These are phyloP conservation scores for Zonitis immaculata DNA, from an alignment of 2,888 invertebrate genomes.

Conservation along the genomic window DNA sequence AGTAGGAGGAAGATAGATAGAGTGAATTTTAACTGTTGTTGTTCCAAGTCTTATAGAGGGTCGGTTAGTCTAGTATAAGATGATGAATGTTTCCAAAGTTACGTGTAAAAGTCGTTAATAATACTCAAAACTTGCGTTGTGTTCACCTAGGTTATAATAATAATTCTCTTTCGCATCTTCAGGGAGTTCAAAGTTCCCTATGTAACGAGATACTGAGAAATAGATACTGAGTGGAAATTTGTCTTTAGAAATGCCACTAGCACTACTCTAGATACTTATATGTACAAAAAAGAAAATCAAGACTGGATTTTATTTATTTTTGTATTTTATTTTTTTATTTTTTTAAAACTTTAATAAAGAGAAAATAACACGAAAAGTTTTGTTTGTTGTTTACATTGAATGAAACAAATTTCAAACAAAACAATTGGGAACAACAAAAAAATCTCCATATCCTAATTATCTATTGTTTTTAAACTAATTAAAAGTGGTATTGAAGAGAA, in stretches of 20 bases:
- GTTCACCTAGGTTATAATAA: constrained; percentile 47
- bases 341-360: too few species aligned
- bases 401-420: neutral
- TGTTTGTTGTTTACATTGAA: neutral
- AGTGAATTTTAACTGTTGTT: constrained; percentile 39
- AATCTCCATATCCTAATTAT: neutral
- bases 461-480: constrained; percentile 3
- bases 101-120: constrained; percentile 51
- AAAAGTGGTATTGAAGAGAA: neutral
- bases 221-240: constrained; percentile 44
- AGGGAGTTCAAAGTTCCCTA: constrained; percentile 45
- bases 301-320: too few species aligned
- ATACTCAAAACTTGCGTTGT: constrained; percentile 47
- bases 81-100: constrained; percentile 49
- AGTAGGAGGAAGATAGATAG: constrained; percentile 1
- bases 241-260: constrained; percentile 34
- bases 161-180: constrained; percentile 44
- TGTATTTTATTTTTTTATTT: too few species aligned
- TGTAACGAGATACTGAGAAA: constrained; percentile 46
- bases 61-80: constrained; percentile 25
- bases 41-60: constrained; percentile 22
- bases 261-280: neutral
- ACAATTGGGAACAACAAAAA: too few species aligned
- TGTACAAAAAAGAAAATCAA: too few species aligned
- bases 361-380: neutral